Base-by-base conservation (phyloP, 1,140 invertebrate species). In the Heliothis subflexa region DNA sequence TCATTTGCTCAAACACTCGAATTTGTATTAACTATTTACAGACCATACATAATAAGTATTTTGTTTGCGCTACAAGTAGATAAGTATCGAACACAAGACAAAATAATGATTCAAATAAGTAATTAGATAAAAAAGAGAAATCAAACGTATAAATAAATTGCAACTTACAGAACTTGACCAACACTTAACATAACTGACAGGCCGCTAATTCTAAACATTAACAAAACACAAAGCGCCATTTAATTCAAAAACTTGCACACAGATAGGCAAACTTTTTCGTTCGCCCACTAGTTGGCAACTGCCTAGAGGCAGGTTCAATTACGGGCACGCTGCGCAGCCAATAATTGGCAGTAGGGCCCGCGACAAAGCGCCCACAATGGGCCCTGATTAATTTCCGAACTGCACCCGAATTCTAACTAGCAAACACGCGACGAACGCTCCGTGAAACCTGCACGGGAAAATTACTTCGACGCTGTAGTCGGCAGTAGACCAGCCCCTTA, bases 371-470 rank as follows among this genome's bases (percentile, higher is more conserved):
- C 82, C 91, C 89, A 91, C 91, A 92, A 91, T 92, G 87, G 89
- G 80, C 88, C 85, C 89, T 92, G 90, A 94, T 93, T 94, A 93
- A 94, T 94, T 92, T 92, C 89, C 91, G 89, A 92, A 94, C 91
- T 94, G 88, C 91, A 87, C 81, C 91, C 92, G 91, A 94, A 93
- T 92, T 91, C 91, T 91, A 93, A 92, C 91, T 91, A 90, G 89
- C 91, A 91, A 94, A 93, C 91, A 92, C 91, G 90, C 85, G 85
- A 83, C 86, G 86, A 80, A 66, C 75, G 71, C 80, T 83, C 83
- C 76, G 79, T 86, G 83, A 85, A 86, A 85, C 82, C 79, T 80
- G 78, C 79, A 85, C 77, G 81, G 72, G 78, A 82, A 89, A 87
- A 86, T 90, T 86, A 88, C 85, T 87, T 84, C 81, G 80, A 62